Evolutionary conservation across 2,113 vertebrate genomes (phyloP), one percentile per base, ranked within the genome.

Genomic region (Sylvietta virens): DNA sequence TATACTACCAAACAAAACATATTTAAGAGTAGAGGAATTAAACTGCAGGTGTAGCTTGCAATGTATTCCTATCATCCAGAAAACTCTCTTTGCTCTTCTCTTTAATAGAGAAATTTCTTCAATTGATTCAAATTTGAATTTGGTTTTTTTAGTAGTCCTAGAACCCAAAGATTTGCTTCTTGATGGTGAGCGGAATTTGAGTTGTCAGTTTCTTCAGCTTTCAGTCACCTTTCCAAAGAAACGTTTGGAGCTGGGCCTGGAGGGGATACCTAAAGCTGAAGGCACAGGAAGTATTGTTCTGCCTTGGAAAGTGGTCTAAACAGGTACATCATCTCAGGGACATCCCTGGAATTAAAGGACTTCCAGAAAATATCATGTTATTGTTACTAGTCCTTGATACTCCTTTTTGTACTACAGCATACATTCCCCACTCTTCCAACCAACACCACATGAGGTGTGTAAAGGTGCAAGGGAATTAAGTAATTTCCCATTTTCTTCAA

Each of bases 191-290:
- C 64, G 26, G 9, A 77, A 87, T 50, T 37, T 58, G 44, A 40
- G 19, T 33, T 48, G 9, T 6, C 54, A 27, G 7, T 58, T 83
- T 74, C 40, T 74, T 74, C 4, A 2, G 14, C n/a, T 74, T 81
- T 45, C 27, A 47, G 5, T n/a, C 28, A 8, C 5, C 21, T 69
- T 77, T n/a, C 6, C 2, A 56, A 60, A 72, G 28, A 47, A 51
- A 28, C 16, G 0, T n/a, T 69, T 67, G 16, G 13, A 76, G 12
- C 2, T 48, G 14, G 7, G 5, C 6, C 15, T 70, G 53, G 18
- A 35, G 28, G 17, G 15, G 13, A 42, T 56, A 64, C 3, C 21
- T 74, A 58, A 91, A 91, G 5, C 27, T 57, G 28, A 88, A 82
- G 14, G 30, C 27, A 58, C 24, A 57, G 27, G 24, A 64, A 70